Percentiles rank a stretch among this genome's conserved stretches.
Conservation (phyloP, 1,140 invertebrate species). For the Nomia melanderi region DNA sequence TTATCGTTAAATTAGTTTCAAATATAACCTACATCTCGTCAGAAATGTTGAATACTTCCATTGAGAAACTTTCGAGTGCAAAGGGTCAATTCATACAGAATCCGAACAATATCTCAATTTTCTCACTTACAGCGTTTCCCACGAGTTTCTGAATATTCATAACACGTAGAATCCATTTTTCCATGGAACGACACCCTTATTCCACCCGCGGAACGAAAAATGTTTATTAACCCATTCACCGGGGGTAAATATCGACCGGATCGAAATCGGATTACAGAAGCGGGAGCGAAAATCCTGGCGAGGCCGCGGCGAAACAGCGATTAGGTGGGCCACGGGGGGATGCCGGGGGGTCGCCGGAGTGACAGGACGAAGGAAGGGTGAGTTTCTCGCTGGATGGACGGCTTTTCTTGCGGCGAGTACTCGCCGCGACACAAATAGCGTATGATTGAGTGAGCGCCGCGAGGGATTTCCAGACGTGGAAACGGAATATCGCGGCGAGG, state of each 20-base stretch:
- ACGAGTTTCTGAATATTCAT: too few relatives aligned
- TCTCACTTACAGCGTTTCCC: too few relatives aligned
- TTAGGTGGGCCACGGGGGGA: conserved; percentile 58
- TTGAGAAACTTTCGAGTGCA: too few relatives aligned
- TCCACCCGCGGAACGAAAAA: not conserved
- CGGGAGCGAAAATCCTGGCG: not conserved
- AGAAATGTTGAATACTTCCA: too few relatives aligned
- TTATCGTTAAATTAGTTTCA: too few relatives aligned
- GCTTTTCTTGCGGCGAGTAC: conserved; percentile 69
- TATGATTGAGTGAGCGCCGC: conserved; percentile 80
- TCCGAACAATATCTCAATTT: too few relatives aligned
- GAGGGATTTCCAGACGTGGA: conserved; percentile 75
- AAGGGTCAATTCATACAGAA: too few relatives aligned
- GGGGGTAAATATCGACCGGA: not conserved
- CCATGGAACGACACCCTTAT: not conserved
- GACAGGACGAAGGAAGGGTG: conserved; percentile 46
- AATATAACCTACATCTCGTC: too few relatives aligned
- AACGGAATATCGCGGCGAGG: conserved; percentile 63
- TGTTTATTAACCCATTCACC: conserved; percentile 2
- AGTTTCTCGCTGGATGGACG: conserved; percentile 62
- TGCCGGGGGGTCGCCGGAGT: conserved; percentile 29
- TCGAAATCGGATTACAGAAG: conserved; percentile 9
- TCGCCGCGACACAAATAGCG: conserved; percentile 76
- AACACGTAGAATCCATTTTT: too few relatives aligned
- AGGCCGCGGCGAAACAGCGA: conserved; percentile 56